Evolutionary conservation across 2,888 invertebrate genomes (phyloP).

Genomic region (Glomeris marginata): DNA sequence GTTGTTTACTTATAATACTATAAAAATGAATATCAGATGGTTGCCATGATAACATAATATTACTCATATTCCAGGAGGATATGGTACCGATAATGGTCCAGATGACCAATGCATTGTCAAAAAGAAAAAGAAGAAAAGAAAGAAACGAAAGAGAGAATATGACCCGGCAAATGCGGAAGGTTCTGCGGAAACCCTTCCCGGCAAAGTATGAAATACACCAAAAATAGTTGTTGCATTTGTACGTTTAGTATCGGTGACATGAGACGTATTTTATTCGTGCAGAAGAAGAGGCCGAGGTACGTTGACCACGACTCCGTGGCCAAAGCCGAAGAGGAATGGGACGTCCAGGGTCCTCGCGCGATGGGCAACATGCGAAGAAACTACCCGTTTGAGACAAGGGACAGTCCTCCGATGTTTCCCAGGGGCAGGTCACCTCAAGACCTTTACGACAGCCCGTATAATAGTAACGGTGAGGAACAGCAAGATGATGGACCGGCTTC

Average conservation of each 20-base stretch:
- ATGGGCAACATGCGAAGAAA: no score
- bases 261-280: not conserved
- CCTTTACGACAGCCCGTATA: constrained; percentile 10
- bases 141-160: constrained; percentile 2
- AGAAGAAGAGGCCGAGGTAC: constrained; percentile 6
- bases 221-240: not conserved
- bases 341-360: not conserved
- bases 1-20: no score
- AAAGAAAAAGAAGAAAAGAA: constrained; percentile 11
- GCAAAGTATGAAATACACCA: no score
- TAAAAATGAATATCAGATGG: no score
- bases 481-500: no score
- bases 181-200: no score
- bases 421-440: constrained; percentile 6
- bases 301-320: constrained; percentile 12
- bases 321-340: not conserved
- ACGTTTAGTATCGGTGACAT: not conserved
- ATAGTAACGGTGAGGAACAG: constrained; percentile 6
- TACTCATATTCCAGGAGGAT: no score
- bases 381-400: no score
- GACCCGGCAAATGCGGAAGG: no score
- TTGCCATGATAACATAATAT: no score
- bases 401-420: not conserved
- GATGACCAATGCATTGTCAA: not conserved
- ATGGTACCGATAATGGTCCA: no score